Conservation (phyloP, 2,797 vertebrate species). For the Natrix natrix region DNA sequence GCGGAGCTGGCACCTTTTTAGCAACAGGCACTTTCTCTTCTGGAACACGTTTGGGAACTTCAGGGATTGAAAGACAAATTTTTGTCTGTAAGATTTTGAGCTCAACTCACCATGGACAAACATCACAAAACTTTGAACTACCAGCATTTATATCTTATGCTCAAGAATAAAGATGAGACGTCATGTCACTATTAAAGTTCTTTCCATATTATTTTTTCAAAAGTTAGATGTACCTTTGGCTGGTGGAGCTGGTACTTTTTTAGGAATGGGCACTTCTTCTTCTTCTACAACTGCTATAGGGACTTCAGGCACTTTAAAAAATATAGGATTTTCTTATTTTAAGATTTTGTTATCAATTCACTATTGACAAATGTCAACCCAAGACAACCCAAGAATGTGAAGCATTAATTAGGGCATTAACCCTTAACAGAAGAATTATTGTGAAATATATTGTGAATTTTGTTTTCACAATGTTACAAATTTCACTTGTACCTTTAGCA, state of each 20-base stretch:
- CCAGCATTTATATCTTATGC: neutral
- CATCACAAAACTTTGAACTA: neutral
- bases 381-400: conserved; percentile 37
- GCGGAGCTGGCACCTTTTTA: conserved; percentile 66
- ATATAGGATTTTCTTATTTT: neutral
- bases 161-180: neutral
- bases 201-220: neutral
- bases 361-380: neutral
- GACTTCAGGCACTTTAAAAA: conserved; percentile 67
- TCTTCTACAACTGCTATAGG: conserved; percentile 59
- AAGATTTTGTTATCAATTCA: neutral
- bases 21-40: conserved; percentile 66
- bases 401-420: neutral
- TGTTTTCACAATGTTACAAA: neutral
- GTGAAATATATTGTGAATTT: neutral
- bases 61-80: neutral
- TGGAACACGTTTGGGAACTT: conserved; percentile 20
- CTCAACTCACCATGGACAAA: neutral
- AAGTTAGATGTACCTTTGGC: conserved; percentile 59
- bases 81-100: neutral
- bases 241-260: conserved; percentile 61
- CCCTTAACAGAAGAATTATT: neutral
- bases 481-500: neutral
- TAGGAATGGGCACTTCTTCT: conserved; percentile 58
- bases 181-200: neutral